phyloP scores from a whole-genome alignment of 2,888 invertebrate species.

The Fragum whitleyi region DNA sequence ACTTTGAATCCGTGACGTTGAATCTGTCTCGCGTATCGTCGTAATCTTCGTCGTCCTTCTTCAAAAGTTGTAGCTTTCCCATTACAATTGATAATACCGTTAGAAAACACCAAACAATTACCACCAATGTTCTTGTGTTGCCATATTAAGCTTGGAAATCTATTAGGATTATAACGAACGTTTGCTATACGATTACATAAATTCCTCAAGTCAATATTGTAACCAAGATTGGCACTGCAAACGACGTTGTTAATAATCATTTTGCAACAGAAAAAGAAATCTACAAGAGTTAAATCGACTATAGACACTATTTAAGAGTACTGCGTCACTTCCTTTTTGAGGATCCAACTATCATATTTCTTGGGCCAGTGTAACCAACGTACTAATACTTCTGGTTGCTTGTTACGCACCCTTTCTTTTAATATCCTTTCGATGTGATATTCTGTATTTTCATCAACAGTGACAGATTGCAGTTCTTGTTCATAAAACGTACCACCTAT shows the following conservation, averaged over 20 bases:
- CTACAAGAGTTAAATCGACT: not conserved
- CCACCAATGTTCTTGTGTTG: slow-evolving; percentile 38
- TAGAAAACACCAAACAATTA: slow-evolving; percentile 43
- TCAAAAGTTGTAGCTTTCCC: slow-evolving; percentile 6
- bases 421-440: slow-evolving; percentile 45
- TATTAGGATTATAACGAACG: slow-evolving; percentile 23
- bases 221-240: slow-evolving; percentile 25
- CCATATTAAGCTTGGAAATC: slow-evolving; percentile 36
- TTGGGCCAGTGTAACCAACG: slow-evolving; percentile 57
- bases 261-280: not conserved
- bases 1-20: slow-evolving; percentile 25
- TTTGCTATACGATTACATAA: slow-evolving; percentile 24
- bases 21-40: slow-evolving; percentile 32
- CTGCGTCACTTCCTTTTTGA: slow-evolving; percentile 34
- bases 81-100: slow-evolving; percentile 37
- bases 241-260: slow-evolving; percentile 34
- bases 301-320: not conserved
- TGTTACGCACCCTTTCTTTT: slow-evolving; percentile 28
- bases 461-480: slow-evolving; percentile 40
- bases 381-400: slow-evolving; percentile 44
- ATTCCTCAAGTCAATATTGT: slow-evolving; percentile 17
- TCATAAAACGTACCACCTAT: slow-evolving; percentile 54
- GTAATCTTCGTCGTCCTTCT: slow-evolving; percentile 19
- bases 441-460: slow-evolving; percentile 29
- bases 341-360: slow-evolving; percentile 52